Evolutionary conservation across 2,888 invertebrate species (phyloP).

Genomic region (Acronicta psi): DNA sequence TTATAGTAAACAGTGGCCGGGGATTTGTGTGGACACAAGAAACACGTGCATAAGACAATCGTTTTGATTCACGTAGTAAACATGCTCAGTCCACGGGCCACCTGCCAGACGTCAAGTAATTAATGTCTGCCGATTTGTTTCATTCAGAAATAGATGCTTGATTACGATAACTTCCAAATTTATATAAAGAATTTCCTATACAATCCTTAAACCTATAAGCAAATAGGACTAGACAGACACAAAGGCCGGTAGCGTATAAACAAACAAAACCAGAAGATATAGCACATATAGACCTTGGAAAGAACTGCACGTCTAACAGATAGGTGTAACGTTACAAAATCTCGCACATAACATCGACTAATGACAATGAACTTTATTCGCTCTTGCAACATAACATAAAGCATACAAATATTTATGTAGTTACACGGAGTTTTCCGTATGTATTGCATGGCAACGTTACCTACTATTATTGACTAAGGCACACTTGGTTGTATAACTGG

Average conservation of each 20-base stretch:
- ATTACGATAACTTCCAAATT: conserved; percentile 19
- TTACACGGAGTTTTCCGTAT: conserved; percentile 52
- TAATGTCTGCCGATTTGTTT: conserved; percentile 40
- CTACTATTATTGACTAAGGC: conserved; percentile 49
- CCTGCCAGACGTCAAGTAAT: conserved; percentile 31
- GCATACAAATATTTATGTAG: conserved; percentile 36
- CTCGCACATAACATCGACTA: conserved; percentile 43
- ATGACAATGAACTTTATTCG: conserved; percentile 54
- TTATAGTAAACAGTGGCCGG: conserved; percentile 37
- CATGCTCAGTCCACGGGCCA: conserved; percentile 23
- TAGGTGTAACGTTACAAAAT: conserved; percentile 56
- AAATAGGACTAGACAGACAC: conserved; percentile 26
- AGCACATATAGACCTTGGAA: conserved; percentile 43
- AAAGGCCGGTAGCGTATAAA: conserved; percentile 28
- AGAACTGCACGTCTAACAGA: conserved; percentile 36
- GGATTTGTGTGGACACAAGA: conserved; percentile 23
- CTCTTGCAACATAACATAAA: conserved; percentile 44
- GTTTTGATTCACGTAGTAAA: conserved; percentile 45
- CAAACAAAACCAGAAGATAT: conserved; percentile 40
- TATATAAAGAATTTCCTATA: conserved; percentile 22
- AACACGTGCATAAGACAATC: conserved; percentile 45
- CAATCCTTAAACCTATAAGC: conserved; percentile 6
- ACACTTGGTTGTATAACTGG: conserved; percentile 65
- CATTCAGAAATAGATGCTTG: conserved; percentile 20
- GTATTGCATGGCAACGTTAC: conserved; percentile 51